These are phyloP conservation scores for Lichenostomus cassidix DNA, from an alignment of 2,113 vertebrate genomes.

Conservation along the genomic window DNA sequence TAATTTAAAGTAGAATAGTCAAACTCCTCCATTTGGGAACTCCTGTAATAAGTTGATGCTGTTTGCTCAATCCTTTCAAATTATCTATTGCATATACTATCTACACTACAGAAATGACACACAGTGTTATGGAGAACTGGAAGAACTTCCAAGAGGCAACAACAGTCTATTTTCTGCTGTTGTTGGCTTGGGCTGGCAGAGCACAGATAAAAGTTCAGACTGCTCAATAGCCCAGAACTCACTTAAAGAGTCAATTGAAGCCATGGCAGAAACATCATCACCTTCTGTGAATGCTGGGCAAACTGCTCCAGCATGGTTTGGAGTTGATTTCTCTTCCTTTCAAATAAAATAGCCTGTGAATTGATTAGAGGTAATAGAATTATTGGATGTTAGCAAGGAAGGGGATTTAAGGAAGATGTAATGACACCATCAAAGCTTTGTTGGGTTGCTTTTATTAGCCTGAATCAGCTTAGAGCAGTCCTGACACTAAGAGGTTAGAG, in stretches of 20 bases:
- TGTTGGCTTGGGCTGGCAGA: neutral
- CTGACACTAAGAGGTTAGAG: slow-evolving; percentile 66
- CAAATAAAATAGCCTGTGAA: slow-evolving; percentile 56
- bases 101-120: neutral
- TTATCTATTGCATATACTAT: neutral
- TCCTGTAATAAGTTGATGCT: neutral
- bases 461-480: slow-evolving; percentile 57
- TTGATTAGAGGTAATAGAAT: slow-evolving; percentile 62
- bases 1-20: neutral
- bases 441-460: slow-evolving; percentile 72
- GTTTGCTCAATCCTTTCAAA: neutral
- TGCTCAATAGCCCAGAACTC: neutral
- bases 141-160: neutral
- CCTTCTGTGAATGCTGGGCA: neutral
- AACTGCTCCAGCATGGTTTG: neutral
- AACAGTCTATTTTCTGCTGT: neutral
- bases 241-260: slow-evolving; percentile 34
- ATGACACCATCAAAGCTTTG: slow-evolving; percentile 73
- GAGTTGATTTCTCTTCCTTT: slow-evolving; percentile 28
- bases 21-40: neutral
- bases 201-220: neutral
- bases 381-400: slow-evolving; percentile 61
- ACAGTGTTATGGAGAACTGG: neutral
- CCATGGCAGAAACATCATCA: neutral
- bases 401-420: slow-evolving; percentile 62